These are phyloP conservation scores for Cyphomyrus discorhynchus DNA, from an alignment of 2,113 vertebrate genomes.

Conservation along the genomic window DNA sequence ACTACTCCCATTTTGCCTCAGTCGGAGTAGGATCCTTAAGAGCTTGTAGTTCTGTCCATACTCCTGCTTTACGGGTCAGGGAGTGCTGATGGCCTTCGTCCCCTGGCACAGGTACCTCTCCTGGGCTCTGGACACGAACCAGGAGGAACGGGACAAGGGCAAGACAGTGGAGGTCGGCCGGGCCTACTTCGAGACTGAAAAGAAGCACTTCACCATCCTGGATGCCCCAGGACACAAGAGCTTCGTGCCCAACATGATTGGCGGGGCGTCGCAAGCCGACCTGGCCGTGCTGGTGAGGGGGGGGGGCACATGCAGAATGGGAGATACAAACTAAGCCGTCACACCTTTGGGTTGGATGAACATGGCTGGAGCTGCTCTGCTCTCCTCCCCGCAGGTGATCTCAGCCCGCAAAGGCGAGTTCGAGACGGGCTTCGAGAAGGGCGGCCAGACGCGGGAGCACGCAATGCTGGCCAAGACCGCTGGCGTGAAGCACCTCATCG, in stretches of 20 bases:
- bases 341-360: neutral
- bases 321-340: neutral
- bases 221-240: constrained; percentile 87
- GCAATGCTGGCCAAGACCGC: constrained; percentile 88
- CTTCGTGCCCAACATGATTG: constrained; percentile 89
- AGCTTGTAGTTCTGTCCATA: neutral
- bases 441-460: constrained; percentile 83
- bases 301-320: neutral
- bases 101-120: constrained; percentile 72
- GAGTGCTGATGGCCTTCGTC: neutral
- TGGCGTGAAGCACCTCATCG: constrained; percentile 84
- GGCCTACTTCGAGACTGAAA: constrained; percentile 84
- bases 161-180: constrained; percentile 86
- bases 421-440: constrained; percentile 87
- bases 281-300: constrained; percentile 78
- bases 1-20: neutral
- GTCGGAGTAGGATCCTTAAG: neutral
- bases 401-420: constrained; percentile 86
- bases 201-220: constrained; percentile 87
- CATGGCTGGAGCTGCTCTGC: neutral
- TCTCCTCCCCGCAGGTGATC: constrained; percentile 64
- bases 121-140: constrained; percentile 86
- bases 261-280: constrained; percentile 81
- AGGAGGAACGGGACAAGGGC: constrained; percentile 84
- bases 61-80: neutral